These are phyloP conservation scores for Fragum fragum DNA, from an alignment of 2,888 invertebrate species.

Conservation along the genomic window DNA sequence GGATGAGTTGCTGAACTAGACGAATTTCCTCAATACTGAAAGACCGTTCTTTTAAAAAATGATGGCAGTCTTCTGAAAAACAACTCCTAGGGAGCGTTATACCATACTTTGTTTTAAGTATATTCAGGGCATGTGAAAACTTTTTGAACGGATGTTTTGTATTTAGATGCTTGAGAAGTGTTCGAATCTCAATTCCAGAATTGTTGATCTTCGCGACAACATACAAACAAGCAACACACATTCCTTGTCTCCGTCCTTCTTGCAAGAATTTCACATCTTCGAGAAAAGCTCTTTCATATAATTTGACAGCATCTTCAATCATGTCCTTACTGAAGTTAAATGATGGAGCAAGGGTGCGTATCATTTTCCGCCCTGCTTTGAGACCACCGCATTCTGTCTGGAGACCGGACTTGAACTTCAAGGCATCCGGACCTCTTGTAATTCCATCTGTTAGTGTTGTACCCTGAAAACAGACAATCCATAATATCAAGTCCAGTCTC, in stretches of 20 bases:
- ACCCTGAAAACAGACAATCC: conserved; percentile 46
- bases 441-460: conserved; percentile 42
- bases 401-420: neutral
- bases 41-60: conserved; percentile 13
- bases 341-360: conserved; percentile 17
- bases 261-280: conserved; percentile 10
- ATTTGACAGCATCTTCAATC: conserved; percentile 28
- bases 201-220: conserved; percentile 18
- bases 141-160: conserved; percentile 25
- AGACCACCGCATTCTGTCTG: conserved; percentile 11
- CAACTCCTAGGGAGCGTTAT: conserved; percentile 16
- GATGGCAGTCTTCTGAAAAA: conserved; percentile 18
- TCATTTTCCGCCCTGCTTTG: conserved; percentile 33
- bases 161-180: conserved; percentile 23
- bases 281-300: conserved; percentile 38
- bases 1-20: conserved; percentile 35
- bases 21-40: conserved; percentile 17
- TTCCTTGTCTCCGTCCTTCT: conserved; percentile 16
- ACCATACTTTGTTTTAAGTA: conserved; percentile 32
- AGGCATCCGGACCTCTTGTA: conserved; percentile 23
- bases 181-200: conserved; percentile 13
- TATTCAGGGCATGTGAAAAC: conserved; percentile 34
- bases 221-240: conserved; percentile 46
- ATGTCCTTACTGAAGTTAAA: conserved; percentile 28
- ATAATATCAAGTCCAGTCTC: too few species aligned